Conservation (phyloP, 2,113 vertebrate species). For the Eleginops maclovinus region DNA sequence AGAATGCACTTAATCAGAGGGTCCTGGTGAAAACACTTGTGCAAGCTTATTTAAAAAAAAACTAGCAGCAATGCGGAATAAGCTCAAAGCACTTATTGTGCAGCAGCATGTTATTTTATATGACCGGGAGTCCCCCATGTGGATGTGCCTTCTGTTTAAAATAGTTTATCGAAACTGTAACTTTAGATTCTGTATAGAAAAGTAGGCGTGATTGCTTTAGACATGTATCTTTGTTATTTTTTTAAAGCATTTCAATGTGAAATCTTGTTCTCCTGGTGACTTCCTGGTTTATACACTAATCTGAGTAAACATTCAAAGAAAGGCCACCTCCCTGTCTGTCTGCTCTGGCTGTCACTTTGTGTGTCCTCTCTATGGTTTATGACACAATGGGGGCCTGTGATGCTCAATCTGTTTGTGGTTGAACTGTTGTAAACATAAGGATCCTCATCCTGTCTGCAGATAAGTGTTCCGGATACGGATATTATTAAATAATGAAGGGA, state of each 20-base stretch:
- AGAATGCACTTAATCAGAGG: constrained; percentile 50
- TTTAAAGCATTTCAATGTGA: not conserved
- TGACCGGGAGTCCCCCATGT: constrained; percentile 2
- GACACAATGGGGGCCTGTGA: constrained; percentile 21
- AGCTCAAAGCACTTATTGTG: constrained; percentile 22
- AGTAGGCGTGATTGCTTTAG: not conserved
- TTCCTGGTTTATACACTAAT: constrained; percentile 18
- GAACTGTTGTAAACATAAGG: constrained; percentile 61
- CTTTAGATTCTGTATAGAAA: not conserved
- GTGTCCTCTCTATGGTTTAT: constrained; percentile 15
- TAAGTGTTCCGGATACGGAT: constrained; percentile 42
- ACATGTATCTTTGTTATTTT: not conserved
- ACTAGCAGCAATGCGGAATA: constrained; percentile 29
- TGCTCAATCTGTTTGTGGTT: constrained; percentile 24
- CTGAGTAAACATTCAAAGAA: constrained; percentile 43
- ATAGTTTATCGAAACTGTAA: not conserved
- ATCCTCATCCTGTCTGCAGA: constrained; percentile 46
- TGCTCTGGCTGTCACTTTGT: not conserved
- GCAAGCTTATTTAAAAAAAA: constrained; percentile 36
- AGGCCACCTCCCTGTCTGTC: constrained; percentile 17
- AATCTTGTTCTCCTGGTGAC: not conserved
- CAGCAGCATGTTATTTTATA: constrained; percentile 21
- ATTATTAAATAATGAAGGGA: constrained; percentile 56
- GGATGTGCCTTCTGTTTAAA: constrained; percentile 4
- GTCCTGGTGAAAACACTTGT: constrained; percentile 44